phyloP scores from a whole-genome alignment of 1,140 invertebrate genomes.

The Leptoteleia sp. region DNA sequence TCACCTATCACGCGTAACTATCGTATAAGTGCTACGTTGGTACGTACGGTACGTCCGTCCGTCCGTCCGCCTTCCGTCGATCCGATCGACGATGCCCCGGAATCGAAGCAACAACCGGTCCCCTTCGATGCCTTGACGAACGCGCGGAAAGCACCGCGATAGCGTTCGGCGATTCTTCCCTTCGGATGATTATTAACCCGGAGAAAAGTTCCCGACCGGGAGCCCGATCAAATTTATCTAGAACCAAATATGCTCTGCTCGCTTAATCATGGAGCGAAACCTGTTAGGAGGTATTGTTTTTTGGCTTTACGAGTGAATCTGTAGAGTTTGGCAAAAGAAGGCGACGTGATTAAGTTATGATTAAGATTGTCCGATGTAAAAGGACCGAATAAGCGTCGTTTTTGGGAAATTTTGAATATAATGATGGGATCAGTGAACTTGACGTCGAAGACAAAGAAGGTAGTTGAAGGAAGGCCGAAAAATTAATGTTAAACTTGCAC shows the following conservation, averaged over 20 bases:
- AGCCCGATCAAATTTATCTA: slow-evolving; percentile 22
- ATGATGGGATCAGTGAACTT: no score
- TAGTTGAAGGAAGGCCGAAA: no score
- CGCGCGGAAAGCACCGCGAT: slow-evolving; percentile 31
- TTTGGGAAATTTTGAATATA: no score
- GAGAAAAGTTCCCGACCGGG: slow-evolving; percentile 4
- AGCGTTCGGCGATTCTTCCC: not conserved
- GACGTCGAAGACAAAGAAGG: no score
- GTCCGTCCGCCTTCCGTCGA: slow-evolving; percentile 57
- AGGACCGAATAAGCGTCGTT: no score
- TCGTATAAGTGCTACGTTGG: slow-evolving; percentile 63
- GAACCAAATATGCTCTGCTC: not conserved
- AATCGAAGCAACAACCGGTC: slow-evolving; percentile 39
- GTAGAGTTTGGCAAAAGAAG: no score
- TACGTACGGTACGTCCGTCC: no score
- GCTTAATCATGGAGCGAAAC: slow-evolving; percentile 13
- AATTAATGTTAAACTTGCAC: no score
- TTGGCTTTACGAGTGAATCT: no score
- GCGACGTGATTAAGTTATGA: no score
- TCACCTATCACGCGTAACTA: slow-evolving; percentile 64
- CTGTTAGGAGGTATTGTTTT: no score
- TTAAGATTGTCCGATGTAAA: no score
- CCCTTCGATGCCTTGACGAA: slow-evolving; percentile 34
- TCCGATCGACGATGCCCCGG: slow-evolving; percentile 48
- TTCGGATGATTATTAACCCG: slow-evolving; percentile 9